A percentile compares a stretch with the other conserved stretches of the same genome.
phyloP scores from a whole-genome alignment of 2,797 vertebrate species.

The Darevskia mixta region DNA sequence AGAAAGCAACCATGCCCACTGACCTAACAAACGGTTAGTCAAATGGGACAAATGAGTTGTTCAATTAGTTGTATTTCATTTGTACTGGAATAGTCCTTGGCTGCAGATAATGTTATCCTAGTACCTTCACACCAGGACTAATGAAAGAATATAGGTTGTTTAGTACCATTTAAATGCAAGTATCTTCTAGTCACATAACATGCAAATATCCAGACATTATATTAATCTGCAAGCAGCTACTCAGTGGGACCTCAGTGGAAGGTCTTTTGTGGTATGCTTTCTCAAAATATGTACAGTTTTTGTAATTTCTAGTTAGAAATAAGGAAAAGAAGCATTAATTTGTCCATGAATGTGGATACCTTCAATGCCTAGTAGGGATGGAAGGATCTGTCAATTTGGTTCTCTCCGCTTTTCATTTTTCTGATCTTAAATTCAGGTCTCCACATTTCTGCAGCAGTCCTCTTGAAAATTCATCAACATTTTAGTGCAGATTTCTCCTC shows the following conservation, averaged over 20 bases:
- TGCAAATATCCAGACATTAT: neutral
- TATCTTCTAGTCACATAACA: neutral
- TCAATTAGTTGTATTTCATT: slow-evolving; percentile 10
- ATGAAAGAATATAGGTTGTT: neutral
- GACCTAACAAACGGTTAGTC: slow-evolving; percentile 3
- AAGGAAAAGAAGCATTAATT: neutral
- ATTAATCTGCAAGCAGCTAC: neutral
- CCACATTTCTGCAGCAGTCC: too few species aligned
- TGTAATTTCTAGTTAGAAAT: neutral
- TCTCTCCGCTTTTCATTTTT: too few species aligned
- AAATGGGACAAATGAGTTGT: neutral
- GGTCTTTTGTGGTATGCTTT: neutral
- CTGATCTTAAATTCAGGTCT: too few species aligned
- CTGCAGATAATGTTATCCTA: neutral
- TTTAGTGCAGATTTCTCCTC: too few species aligned
- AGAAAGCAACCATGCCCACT: slow-evolving; percentile 43
- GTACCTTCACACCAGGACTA: neutral
- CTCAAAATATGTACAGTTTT: neutral
- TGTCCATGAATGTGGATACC: neutral
- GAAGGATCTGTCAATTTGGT: too few species aligned
- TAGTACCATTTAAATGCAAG: neutral
- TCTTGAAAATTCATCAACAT: too few species aligned
- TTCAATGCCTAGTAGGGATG: neutral
- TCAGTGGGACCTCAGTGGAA: neutral
- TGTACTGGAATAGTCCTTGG: neutral